Base-by-base conservation (phyloP, 2,888 invertebrate genomes). In the Patella pellucida region DNA sequence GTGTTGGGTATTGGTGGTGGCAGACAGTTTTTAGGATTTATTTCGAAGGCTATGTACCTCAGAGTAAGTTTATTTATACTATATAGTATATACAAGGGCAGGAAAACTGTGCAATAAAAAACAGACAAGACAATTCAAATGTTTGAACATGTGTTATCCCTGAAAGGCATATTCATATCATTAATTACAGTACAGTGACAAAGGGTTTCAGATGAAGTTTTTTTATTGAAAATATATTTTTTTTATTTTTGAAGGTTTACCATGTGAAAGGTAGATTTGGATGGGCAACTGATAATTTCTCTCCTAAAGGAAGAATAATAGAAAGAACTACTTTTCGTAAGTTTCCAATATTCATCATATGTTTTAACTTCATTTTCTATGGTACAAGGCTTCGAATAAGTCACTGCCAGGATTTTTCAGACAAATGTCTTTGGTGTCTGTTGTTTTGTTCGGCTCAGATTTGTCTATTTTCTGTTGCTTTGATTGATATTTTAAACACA, bases 211-310 rank as follows among this genome's bases (percentile, higher is more conserved):
- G 41, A 41, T 9, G 41, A 41, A 41, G 41, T 41, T 41, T 41
- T n/a, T 9, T 1, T 41, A 41, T 0, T 41, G 41, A 41, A 41
- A 41, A 9, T 9, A 41, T 41, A 9, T 41, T 41, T 41, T 41
- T 41, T 41, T 41, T 4, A 41, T 41, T 7, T 41, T 62, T 81
- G 12, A 79, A 89, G 89, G 89, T 89, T 1, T 89, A 90, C 76
- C 88, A 89, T 78, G 85, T 89, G 41, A 85, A 85, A 75, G 89
- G 88, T 3, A 79, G 84, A 56, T 81, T 90, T 73, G 90, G 90
- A 2, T 84, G 80, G 75, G 86, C 87, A 7, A 88, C 89, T 41
- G 77, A 85, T n/a, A 83, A 86, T 73, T 87, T 82, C 77, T 79
- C 81, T 16, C 76, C 84, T 3, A 79, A 74, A 68, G 89, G 90